A percentile compares a stretch with the other conserved stretches of the same genome.
phyloP scores from a whole-genome alignment of 2,888 invertebrate species.

The Plagodis pulveraria region DNA sequence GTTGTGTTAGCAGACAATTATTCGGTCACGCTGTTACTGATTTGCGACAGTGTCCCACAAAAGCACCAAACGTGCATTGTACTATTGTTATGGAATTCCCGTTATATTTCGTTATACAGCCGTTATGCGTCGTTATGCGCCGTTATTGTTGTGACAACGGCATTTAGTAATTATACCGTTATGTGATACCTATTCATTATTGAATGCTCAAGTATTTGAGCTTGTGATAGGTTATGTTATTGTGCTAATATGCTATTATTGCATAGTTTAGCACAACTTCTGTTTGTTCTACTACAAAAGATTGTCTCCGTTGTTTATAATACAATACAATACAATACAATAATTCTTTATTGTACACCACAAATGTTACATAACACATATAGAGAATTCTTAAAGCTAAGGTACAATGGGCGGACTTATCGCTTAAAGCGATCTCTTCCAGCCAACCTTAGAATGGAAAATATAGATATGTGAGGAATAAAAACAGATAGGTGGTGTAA shows the following conservation, averaged over 20 bases:
- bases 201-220: slow-evolving; percentile 17
- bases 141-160: slow-evolving; percentile 33
- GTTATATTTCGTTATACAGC: slow-evolving; percentile 10
- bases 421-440: too few relatives aligned
- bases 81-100: slow-evolving; percentile 23
- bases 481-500: too few relatives aligned
- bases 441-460: too few relatives aligned
- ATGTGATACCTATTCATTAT: slow-evolving; percentile 35
- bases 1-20: not conserved
- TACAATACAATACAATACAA: too few relatives aligned
- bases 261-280: too few relatives aligned
- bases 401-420: too few relatives aligned
- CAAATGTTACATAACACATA: too few relatives aligned
- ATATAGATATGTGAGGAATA: too few relatives aligned
- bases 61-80: slow-evolving; percentile 17
- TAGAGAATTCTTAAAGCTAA: too few relatives aligned
- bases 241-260: too few relatives aligned
- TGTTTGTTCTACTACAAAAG: not conserved
- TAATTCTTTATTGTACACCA: too few relatives aligned
- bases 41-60: slow-evolving; percentile 1
- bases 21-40: slow-evolving; percentile 1
- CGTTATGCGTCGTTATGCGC: slow-evolving; percentile 13
- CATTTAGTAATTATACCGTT: slow-evolving; percentile 36
- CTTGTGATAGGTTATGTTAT: not conserved
- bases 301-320: not conserved